Base-by-base conservation (phyloP, 2,797 vertebrate genomes). In the Garrulus glandarius region DNA sequence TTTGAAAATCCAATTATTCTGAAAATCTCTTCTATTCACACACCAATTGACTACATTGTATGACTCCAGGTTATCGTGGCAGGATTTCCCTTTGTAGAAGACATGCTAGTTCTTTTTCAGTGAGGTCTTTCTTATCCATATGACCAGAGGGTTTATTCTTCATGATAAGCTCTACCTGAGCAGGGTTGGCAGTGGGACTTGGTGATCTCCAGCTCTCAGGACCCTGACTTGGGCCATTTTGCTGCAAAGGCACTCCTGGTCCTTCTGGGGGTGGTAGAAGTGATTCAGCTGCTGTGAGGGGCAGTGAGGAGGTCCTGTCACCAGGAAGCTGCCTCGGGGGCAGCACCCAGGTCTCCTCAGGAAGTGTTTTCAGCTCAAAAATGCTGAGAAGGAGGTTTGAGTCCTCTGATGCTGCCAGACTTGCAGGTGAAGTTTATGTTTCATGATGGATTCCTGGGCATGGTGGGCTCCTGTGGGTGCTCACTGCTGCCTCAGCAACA, bases 1-100 rank as follows among this genome's bases (percentile, higher is more conserved):
- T 89, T 59, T 78, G 84, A 91, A 92, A 94, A 87, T 70, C 67
- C 78, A 75, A 8, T 91, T 78, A 68, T 81, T 95, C 74, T 76
- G 55, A 68, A 85, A 88, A 75, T 75, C 65, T 44, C 18, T 92
- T 78, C 92, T 49, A 32, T 57, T 80, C 65, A 15, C 19, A 24
- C 2, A 3, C 47, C 63, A 46, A 3, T 41, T 56, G 76, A 70
- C 36, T 32, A 37, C 65, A 10, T 72, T 5, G 0, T 27, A 29
- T 0, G 4, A 22, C 34, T 90, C 17, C 44, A 70, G n/a, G 22
- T 80, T 70, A 52, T 13, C 0, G 0, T 63, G 64, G n/a, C 44
- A 77, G 41, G 57, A 52, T 87, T 80, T 79, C 55, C 26, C 13
- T 36, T 52, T 32, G 13, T 5, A 29, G 22, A 30, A 76, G 36